Evolutionary conservation across 2,888 invertebrate species (phyloP).

Genomic region (Mesoligia furuncula): DNA sequence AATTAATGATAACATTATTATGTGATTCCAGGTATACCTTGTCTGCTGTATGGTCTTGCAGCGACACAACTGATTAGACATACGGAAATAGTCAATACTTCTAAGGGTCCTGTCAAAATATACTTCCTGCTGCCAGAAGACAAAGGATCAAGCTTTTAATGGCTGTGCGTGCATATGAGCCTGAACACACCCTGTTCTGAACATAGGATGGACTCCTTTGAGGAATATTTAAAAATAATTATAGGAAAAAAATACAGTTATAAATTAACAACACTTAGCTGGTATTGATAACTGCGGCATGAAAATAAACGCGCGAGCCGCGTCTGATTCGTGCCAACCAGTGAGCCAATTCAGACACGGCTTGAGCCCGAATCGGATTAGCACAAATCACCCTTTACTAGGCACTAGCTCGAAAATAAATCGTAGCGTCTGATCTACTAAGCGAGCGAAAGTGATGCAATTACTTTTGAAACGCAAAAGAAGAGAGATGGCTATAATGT

Average conservation of each 20-base stretch:
- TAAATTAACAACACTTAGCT: background rate
- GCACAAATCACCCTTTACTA: no score
- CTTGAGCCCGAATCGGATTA: background rate
- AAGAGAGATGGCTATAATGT: no score
- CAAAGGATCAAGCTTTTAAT: slow-evolving; percentile 93
- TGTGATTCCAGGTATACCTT: slow-evolving; percentile 94
- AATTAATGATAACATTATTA: background rate
- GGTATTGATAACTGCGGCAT: background rate
- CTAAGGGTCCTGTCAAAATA: slow-evolving; percentile 93
- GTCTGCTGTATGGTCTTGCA: slow-evolving; percentile 97
- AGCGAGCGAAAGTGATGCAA: no score
- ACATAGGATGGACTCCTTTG: background rate
- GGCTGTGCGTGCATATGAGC: no score
- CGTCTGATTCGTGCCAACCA: background rate
- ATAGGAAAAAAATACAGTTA: background rate
- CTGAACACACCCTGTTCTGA: background rate
- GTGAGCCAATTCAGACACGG: background rate
- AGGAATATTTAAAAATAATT: background rate
- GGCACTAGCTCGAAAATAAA: no score
- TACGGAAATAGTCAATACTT: slow-evolving; percentile 93
- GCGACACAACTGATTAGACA: slow-evolving; percentile 95
- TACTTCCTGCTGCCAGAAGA: slow-evolving; percentile 97
- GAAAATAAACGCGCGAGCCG: background rate
- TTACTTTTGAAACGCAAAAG: no score
- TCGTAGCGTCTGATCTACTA: no score